Evolutionary conservation across 2,113 vertebrate genomes (phyloP).

Genomic region (Ceratotherium simum): DNA sequence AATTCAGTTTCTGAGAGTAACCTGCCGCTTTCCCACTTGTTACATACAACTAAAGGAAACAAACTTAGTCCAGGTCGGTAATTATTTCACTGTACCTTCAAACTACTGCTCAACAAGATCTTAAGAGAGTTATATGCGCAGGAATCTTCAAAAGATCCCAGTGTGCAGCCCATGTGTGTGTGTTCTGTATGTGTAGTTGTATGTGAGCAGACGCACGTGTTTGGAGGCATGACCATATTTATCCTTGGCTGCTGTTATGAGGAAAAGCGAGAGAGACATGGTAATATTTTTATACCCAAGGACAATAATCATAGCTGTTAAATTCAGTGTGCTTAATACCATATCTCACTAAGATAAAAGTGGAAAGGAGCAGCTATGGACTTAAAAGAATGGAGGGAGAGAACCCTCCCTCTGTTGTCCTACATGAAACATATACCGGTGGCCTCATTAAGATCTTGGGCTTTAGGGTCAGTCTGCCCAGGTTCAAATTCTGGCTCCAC

Average conservation of each 20-base stretch:
- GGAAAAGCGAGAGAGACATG: not conserved
- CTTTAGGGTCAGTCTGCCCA: not conserved
- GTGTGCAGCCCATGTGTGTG: accelerated
- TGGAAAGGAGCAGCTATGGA: not conserved
- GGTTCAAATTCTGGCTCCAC: not conserved
- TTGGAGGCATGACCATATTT: not conserved
- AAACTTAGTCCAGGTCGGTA: not conserved
- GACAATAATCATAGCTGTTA: not conserved
- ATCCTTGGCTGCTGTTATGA: not conserved
- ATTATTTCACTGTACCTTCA: not conserved
- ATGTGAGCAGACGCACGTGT: not conserved
- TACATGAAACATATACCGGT: no score
- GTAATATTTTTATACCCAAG: not conserved
- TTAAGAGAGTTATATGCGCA: not conserved
- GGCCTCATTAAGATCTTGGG: not conserved
- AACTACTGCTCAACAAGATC: not conserved
- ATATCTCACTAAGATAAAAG: not conserved
- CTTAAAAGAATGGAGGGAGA: not conserved
- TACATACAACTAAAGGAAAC: not conserved
- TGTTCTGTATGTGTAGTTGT: not conserved
- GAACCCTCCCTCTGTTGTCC: not conserved
- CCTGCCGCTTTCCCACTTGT: not conserved
- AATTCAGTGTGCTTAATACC: not conserved
- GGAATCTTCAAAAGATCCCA: not conserved
- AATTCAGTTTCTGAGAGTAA: conserved; percentile 20